phyloP scores from a whole-genome alignment of 2,888 invertebrate species.

The Oscheius sp. region DNA sequence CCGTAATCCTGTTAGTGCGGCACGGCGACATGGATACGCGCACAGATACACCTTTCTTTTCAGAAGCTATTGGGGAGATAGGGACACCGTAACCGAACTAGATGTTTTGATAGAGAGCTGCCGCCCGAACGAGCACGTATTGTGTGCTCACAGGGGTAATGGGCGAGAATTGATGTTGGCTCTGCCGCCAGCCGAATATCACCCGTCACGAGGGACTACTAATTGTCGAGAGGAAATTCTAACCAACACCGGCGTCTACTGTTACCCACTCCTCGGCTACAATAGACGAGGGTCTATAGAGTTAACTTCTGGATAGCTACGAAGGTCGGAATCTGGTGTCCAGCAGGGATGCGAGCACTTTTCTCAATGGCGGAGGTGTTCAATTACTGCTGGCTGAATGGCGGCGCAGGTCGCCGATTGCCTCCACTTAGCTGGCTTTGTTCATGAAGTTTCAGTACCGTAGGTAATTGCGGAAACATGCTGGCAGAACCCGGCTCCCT shows the following conservation, averaged over 20 bases:
- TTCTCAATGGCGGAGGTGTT: conserved; percentile 36
- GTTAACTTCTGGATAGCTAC: conserved; percentile 8
- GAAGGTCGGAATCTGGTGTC: conserved; percentile 30
- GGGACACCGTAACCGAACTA: conserved; percentile 32
- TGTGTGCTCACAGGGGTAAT: conserved; percentile 39
- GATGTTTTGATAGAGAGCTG: conserved; percentile 36
- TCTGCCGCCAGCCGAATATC: conserved; percentile 35
- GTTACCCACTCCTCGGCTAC: background rate
- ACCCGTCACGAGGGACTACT: conserved; percentile 35
- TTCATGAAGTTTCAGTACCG: conserved; percentile 35
- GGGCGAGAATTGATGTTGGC: conserved; percentile 40
- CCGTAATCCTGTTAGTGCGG: conserved; percentile 41
- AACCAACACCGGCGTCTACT: conserved; percentile 6
- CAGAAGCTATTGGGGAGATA: background rate
- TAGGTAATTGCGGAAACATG: conserved; percentile 38
- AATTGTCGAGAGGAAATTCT: conserved; percentile 23
- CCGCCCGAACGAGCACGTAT: conserved; percentile 36
- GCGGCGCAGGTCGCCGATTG: conserved; percentile 37
- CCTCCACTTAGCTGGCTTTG: conserved; percentile 36
- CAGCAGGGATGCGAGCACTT: conserved; percentile 33
- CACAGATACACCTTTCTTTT: conserved; percentile 16
- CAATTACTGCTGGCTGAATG: conserved; percentile 28
- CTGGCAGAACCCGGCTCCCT: conserved; percentile 34
- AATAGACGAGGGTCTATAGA: background rate
- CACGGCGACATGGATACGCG: conserved; percentile 32